Conservation (phyloP, 2,888 invertebrate species). For the Eumerus sabulonum region DNA sequence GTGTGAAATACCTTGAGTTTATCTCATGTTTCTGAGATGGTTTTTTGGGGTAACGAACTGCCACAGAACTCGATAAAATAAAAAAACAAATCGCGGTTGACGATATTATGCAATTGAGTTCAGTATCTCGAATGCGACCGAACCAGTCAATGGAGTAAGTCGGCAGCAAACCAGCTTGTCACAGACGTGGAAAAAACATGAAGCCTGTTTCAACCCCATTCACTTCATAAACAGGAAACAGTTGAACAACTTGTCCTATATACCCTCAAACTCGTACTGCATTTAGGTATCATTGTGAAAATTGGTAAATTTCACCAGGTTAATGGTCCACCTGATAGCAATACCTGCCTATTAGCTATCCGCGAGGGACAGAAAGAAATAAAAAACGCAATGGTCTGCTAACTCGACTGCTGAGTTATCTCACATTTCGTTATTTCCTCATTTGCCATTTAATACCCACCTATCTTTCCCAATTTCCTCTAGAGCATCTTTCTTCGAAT, state of each 20-base stretch:
- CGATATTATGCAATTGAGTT: too few species aligned
- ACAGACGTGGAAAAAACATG: too few species aligned
- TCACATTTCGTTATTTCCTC: conserved; percentile 62
- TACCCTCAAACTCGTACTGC: neutral
- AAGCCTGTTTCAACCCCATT: too few species aligned
- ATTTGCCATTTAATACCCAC: conserved; percentile 48
- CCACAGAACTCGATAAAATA: too few species aligned
- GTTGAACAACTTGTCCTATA: conserved; percentile 12
- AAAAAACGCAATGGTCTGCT: conserved; percentile 31
- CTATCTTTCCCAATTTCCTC: conserved; percentile 29
- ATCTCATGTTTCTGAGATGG: too few species aligned
- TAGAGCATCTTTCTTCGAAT: neutral
- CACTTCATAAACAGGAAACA: conserved; percentile 19
- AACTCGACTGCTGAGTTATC: conserved; percentile 13
- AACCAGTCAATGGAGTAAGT: too few species aligned
- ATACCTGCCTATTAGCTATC: neutral
- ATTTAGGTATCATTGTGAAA: neutral
- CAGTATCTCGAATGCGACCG: too few species aligned
- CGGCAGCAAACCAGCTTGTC: too few species aligned
- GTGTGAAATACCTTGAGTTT: neutral
- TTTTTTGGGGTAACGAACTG: too few species aligned
- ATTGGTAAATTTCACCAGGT: conserved; percentile 16
- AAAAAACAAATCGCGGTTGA: too few species aligned
- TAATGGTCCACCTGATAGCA: neutral
- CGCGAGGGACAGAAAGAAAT: conserved; percentile 4